Evolutionary conservation across 2,888 invertebrate genomes (phyloP).

Genomic region (Branchipolynoe longqiensis): DNA sequence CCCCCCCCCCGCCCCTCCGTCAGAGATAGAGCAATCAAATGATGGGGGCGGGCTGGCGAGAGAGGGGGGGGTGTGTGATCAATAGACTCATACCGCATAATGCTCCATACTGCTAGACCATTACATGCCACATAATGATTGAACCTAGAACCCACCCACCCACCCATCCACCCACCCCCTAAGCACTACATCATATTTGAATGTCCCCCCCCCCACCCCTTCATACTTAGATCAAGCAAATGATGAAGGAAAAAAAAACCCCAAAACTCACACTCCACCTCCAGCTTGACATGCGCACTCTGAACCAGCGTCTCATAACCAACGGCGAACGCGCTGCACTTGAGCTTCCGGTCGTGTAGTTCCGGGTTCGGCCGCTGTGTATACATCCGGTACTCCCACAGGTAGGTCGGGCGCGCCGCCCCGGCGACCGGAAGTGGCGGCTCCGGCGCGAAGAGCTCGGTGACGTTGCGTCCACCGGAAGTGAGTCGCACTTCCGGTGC

Average conservation of each 20-base stretch:
- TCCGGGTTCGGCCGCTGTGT: background rate
- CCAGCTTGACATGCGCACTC: background rate
- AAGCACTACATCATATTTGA: too few relatives aligned
- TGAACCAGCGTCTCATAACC: background rate
- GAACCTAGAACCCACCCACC: too few relatives aligned
- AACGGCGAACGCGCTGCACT: background rate
- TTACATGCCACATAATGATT: too few relatives aligned
- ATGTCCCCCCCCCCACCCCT: too few relatives aligned
- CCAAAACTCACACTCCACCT: conserved; percentile 17
- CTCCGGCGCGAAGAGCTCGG: background rate
- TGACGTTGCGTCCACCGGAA: background rate
- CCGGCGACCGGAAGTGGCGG: background rate
- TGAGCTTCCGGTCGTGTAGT: background rate
- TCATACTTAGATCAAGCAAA: too few relatives aligned
- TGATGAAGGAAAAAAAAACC: background rate
- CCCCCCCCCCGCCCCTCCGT: too few relatives aligned
- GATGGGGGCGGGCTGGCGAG: too few relatives aligned
- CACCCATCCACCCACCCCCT: too few relatives aligned
- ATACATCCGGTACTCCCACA: conserved; percentile 8
- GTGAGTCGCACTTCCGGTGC: conserved; percentile 20
- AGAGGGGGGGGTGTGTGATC: too few relatives aligned
- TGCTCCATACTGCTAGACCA: too few relatives aligned
- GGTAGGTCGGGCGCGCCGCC: background rate
- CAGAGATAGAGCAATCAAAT: too few relatives aligned
- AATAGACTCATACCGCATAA: too few relatives aligned